Base-by-base conservation (phyloP, 2,888 invertebrate genomes). In the Dysmachus trigonus region DNA sequence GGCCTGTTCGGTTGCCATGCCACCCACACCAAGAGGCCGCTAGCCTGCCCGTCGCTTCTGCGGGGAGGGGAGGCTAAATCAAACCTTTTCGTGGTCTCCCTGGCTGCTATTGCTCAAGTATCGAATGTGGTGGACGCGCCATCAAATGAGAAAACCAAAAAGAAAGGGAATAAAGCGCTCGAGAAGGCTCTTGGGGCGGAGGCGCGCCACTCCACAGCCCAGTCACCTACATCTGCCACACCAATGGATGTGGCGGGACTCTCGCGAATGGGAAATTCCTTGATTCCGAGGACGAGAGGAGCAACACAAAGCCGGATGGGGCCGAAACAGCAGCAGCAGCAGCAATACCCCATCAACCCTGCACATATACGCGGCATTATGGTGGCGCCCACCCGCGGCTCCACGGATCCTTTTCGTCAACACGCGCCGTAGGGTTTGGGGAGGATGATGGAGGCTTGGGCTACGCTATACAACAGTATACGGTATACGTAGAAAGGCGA, bases 201-300 rank as follows among this genome's bases (percentile, higher is more conserved):
- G 72, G 72, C 30, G 41, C 30, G 7, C 33, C 71, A 10, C 6
- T 83, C 83, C 83, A 35, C 72, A 72, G 38, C 72, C 41, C 35
- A 83, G 83, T 72, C 83, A 71, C 72, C 71, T 72, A 83, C 83
- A 72, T 83, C 83, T 74, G 35, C 82, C 83, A 82, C 71, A 82
- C 71, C 85, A 53, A 87, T 85, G 76, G 83, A 79, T 86, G 22
- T 84, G 73, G 73, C 81, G 82, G 86, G 15, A 15, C 38, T 41
- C 76, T 77, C 87, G 87, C 87, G 87, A 85, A 85, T 87, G 83
- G 83, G 77, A 86, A 86, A 86, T 86, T 82, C 83, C 85, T 85
- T 85, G 77, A 38, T 74, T 35, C 84, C 47, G 47, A 62, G 84
- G 31, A 33, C 76, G 62, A 62, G 62, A n/a, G 41, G 38, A 41